Percentiles rank a stretch among this genome's conserved stretches.
These are phyloP conservation scores for Styela plicata DNA, from an alignment of 23 tunicate genomes.

Conservation along the genomic window DNA sequence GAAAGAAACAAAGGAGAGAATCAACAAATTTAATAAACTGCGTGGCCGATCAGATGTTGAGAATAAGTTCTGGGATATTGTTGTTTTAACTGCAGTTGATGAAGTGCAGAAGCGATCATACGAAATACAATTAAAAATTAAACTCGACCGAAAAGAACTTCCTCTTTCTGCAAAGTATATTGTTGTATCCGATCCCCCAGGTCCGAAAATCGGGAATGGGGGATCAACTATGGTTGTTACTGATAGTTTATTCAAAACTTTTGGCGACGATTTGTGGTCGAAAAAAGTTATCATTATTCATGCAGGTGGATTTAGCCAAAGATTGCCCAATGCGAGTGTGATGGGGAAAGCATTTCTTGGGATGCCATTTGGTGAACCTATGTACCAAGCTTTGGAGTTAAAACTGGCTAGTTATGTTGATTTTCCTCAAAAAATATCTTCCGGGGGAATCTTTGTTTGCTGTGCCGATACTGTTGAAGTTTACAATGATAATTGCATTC, in stretches of 20 bases:
- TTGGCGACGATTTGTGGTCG: slow-evolving; percentile 34
- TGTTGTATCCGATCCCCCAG: slow-evolving; percentile 84
- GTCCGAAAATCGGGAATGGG: slow-evolving; percentile 95
- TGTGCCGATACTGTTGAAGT: slow-evolving; percentile 87
- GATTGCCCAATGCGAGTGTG: slow-evolving; percentile 78
- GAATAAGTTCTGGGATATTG: slow-evolving; percentile 74
- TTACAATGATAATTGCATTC: slow-evolving; percentile 41
- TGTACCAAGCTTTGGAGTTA: slow-evolving; percentile 60
- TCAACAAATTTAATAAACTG: background rate
- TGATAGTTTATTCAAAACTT: slow-evolving; percentile 34
- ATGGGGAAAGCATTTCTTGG: slow-evolving; percentile 75
- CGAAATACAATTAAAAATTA: slow-evolving; percentile 47
- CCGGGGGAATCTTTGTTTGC: slow-evolving; percentile 93
- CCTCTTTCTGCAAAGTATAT: slow-evolving; percentile 45
- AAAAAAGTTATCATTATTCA: slow-evolving; percentile 61
- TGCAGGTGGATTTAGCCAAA: slow-evolving; percentile 94
- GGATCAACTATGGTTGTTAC: slow-evolving; percentile 84
- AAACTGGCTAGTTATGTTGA: slow-evolving; percentile 87
- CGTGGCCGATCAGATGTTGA: background rate
- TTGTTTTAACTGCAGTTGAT: slow-evolving; percentile 81
- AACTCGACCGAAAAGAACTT: slow-evolving; percentile 31
- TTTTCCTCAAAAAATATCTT: slow-evolving; percentile 52
- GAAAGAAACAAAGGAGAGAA: background rate
- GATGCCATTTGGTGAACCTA: slow-evolving; percentile 43
- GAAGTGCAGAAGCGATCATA: slow-evolving; percentile 58